Conservation (phyloP, 1,140 invertebrate species). For the Saccostrea cuccullata region DNA sequence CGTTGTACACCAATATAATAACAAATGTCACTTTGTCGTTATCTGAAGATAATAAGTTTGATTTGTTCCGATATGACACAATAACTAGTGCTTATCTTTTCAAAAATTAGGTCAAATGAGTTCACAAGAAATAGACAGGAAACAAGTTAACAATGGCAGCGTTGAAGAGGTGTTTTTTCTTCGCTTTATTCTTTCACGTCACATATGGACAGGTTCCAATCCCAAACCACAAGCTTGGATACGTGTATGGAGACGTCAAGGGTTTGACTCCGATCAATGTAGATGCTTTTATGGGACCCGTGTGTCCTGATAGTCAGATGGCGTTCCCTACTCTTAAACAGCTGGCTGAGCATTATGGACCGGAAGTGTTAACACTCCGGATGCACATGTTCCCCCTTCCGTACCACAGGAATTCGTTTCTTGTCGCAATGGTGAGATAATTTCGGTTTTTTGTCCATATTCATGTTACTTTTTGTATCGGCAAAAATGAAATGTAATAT, state of each 20-base stretch:
- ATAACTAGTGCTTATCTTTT: no score
- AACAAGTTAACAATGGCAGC: not conserved
- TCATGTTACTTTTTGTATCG: no score
- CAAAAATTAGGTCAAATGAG: no score
- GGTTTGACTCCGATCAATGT: slow-evolving; percentile 58
- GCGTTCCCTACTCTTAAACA: slow-evolving; percentile 57
- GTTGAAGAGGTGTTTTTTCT: not conserved
- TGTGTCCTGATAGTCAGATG: slow-evolving; percentile 63
- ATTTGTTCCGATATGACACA: no score
- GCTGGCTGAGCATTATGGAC: slow-evolving; percentile 63
- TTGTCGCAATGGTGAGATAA: slow-evolving; percentile 60
- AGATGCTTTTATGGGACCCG: slow-evolving; percentile 64
- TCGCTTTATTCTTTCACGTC: not conserved
- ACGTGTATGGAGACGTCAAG: slow-evolving; percentile 52
- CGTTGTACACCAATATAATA: no score
- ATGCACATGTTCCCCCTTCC: slow-evolving; percentile 67
- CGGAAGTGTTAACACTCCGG: slow-evolving; percentile 47
- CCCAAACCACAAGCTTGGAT: slow-evolving; percentile 48
- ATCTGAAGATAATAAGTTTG: no score
- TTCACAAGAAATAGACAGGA: no score
- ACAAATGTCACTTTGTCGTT: no score
- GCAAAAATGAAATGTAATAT: no score
- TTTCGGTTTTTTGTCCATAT: not conserved
- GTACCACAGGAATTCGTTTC: slow-evolving; percentile 65
- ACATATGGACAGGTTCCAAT: not conserved